These are phyloP conservation scores for Adoxophyes honmai DNA, from an alignment of 1,140 invertebrate genomes.

Conservation along the genomic window DNA sequence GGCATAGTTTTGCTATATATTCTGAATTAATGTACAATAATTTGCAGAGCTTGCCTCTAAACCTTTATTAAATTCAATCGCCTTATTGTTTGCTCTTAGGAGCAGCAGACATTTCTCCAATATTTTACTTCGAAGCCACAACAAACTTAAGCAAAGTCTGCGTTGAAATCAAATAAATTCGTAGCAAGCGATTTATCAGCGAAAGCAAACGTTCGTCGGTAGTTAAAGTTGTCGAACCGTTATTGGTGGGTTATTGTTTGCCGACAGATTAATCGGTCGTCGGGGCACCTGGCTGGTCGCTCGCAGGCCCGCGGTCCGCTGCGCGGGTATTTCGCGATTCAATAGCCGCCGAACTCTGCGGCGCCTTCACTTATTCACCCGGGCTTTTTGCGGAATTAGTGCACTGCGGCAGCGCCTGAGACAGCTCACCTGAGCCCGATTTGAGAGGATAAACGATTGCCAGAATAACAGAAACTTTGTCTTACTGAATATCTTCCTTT, in stretches of 20 bases:
- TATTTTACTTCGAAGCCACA: too few relatives aligned
- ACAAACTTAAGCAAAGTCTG: too few relatives aligned
- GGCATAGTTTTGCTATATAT: too few relatives aligned
- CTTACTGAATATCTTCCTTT: background rate
- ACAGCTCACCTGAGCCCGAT: constrained; percentile 9
- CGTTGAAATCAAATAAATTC: too few relatives aligned
- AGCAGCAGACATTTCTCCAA: too few relatives aligned
- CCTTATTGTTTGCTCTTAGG: too few relatives aligned
- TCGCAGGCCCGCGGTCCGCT: background rate
- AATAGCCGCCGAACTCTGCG: constrained; percentile 16
- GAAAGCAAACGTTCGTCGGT: constrained; percentile 2
- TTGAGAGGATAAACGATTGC: background rate
- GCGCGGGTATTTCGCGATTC: constrained; percentile 23
- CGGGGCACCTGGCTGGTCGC: constrained; percentile 26
- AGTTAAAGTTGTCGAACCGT: constrained; percentile 1
- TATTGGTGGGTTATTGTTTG: constrained; percentile 31
- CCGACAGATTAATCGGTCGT: constrained; percentile 32
- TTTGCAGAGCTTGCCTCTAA: too few relatives aligned
- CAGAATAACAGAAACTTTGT: background rate
- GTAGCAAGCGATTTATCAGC: background rate
- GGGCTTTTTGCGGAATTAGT: constrained; percentile 30
- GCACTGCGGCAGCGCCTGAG: background rate
- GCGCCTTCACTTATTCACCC: constrained; percentile 27
- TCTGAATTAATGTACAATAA: too few relatives aligned
- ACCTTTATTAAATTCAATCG: too few relatives aligned